A percentile compares a stretch with the other conserved stretches of the same genome.
Conservation (phyloP, 1,140 invertebrate species). For the Ips nitidus region DNA sequence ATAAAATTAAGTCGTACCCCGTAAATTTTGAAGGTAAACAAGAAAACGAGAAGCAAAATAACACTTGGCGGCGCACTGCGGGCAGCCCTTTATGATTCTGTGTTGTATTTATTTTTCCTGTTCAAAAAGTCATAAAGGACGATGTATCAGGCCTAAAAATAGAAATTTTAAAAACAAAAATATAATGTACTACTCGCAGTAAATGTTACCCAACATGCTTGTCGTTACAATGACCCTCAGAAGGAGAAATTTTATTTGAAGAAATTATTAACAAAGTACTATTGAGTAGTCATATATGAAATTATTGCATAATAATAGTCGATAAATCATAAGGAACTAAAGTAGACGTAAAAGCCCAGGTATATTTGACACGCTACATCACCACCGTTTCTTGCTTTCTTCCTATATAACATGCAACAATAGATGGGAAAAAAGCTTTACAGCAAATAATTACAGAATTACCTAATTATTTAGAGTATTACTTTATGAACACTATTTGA, state of each 20-base stretch:
- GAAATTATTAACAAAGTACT: constrained; percentile 9
- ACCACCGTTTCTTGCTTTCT: neutral
- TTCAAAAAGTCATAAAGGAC: constrained; percentile 1
- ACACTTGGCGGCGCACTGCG: neutral
- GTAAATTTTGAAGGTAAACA: constrained; percentile 1
- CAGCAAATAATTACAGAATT: too few relatives aligned
- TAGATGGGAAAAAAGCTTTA: too few relatives aligned
- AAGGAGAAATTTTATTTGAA: constrained; percentile 11
- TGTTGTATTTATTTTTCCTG: constrained; percentile 10
- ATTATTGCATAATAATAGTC: neutral
- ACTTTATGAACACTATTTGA: too few relatives aligned
- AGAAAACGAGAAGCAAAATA: constrained; percentile 12
- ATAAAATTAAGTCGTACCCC: neutral
- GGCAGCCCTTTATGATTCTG: constrained; percentile 18
- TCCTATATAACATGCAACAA: neutral
- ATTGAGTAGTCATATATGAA: neutral
- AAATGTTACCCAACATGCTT: neutral
- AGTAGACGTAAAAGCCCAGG: neutral
- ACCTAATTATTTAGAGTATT: too few relatives aligned
- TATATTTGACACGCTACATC: constrained; percentile 6
- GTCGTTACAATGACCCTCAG: constrained; percentile 1
- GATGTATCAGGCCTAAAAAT: too few relatives aligned
- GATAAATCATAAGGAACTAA: constrained; percentile 9
- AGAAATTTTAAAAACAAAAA: too few relatives aligned
- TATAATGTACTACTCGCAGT: too few relatives aligned